A percentile compares a stretch with the other conserved stretches of the same genome.
Evolutionary conservation across 2,888 invertebrate species (phyloP).

Genomic region (Diadegma fenestrale): DNA sequence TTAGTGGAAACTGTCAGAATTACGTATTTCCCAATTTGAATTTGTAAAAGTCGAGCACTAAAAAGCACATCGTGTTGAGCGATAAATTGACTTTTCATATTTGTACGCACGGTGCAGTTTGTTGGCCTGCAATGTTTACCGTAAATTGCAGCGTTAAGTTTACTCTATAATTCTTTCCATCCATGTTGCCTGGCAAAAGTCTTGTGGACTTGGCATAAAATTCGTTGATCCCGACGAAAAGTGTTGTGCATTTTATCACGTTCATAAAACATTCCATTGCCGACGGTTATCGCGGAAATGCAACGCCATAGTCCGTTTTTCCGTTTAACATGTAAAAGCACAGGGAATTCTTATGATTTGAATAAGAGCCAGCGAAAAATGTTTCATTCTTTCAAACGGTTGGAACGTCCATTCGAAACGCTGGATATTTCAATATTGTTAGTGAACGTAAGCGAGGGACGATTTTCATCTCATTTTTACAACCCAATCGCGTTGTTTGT

Average conservation of each 20-base stretch:
- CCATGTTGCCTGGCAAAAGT: not conserved
- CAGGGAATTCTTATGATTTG: not conserved
- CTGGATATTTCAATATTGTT: not conserved
- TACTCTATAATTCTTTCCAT: not conserved
- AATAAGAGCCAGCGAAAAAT: not conserved
- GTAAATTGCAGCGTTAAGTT: not conserved
- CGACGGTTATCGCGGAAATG: not conserved
- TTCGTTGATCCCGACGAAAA: not conserved
- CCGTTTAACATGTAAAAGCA: not conserved
- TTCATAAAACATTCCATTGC: not conserved
- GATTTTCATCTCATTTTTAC: not conserved
- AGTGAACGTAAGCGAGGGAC: no score
- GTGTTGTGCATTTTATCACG: slow-evolving; percentile 7
- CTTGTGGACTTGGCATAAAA: not conserved
- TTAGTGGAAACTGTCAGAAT: no score
- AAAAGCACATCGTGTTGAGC: not conserved
- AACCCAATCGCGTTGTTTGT: not conserved
- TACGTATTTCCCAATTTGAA: not conserved
- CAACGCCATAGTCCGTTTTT: not conserved
- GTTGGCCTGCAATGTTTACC: not conserved
- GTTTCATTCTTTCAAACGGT: not conserved
- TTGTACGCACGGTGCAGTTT: not conserved
- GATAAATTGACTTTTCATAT: not conserved
- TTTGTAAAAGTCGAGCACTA: not conserved
- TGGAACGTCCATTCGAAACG: not conserved